Base-by-base conservation (phyloP, 23 tunicate species). In the Botrylloides violaceus region DNA sequence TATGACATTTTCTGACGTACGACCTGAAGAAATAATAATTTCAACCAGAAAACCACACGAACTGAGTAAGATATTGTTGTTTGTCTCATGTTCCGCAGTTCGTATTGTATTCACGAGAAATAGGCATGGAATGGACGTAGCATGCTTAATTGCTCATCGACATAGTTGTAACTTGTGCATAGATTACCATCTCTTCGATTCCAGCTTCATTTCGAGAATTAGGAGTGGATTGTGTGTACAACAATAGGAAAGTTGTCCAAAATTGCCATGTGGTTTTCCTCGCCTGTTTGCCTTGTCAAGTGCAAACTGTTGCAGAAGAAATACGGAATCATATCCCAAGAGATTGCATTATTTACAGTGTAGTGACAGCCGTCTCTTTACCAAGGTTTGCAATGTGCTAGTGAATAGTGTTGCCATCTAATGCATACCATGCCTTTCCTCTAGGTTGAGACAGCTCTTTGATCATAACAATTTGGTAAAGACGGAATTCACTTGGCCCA, bases 401-500 rank as follows among this genome's bases (percentile, higher is more conserved):
- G n/a, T n/a, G n/a, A n/a, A n/a, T n/a, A n/a, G n/a, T n/a, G n/a
- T n/a, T n/a, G n/a, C n/a, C n/a, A n/a, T n/a, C n/a, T n/a, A n/a
- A n/a, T n/a, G n/a, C n/a, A n/a, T n/a, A n/a, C n/a, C n/a, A n/a
- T n/a, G n/a, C n/a, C n/a, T n/a, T n/a, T n/a, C n/a, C 12, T 43
- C 9, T 25, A 82, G 94, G 39, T 68, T 85, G 48, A 71, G 68
- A 58, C 94, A 85, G 62, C 30, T 85, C 61, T 32, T 80, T 26
- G 76, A 65, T 15, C 94, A 85, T 50, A 79, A 66, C 43, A 74
- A 83, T 34, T 34, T 85, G 15, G 37, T 73, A 15, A 85, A 85
- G 66, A 80, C 77, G 50, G 94, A 85, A 23, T 85, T 71, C 33
- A 85, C 94, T 18, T 85, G 94, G 94, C 83, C 94, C 29, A 66